Percentiles rank a stretch among this genome's conserved stretches.
These are phyloP conservation scores for Agrotis clavis DNA, from an alignment of 2,888 invertebrate species.

Conservation along the genomic window DNA sequence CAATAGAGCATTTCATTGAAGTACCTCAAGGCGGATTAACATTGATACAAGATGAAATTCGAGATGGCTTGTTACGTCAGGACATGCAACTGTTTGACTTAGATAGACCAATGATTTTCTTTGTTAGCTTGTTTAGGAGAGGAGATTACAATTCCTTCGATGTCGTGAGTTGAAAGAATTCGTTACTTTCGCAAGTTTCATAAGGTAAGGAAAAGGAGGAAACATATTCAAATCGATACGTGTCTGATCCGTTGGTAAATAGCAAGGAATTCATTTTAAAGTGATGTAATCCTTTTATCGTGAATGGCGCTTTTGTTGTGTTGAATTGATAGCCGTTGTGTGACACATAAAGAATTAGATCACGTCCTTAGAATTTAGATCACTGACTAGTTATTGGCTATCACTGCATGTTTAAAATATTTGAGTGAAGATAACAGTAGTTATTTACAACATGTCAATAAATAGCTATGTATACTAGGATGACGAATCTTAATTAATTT, in stretches of 20 bases:
- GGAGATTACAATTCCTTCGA: constrained; percentile 35
- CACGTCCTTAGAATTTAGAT: constrained; percentile 68
- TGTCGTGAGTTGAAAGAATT: constrained; percentile 56
- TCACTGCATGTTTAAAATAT: background rate
- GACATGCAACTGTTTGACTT: constrained; percentile 45
- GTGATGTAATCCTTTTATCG: constrained; percentile 50
- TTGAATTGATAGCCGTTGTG: constrained; percentile 41
- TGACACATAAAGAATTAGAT: constrained; percentile 74
- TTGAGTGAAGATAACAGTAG: background rate
- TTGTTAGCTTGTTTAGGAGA: constrained; percentile 42
- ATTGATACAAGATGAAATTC: constrained; percentile 68
- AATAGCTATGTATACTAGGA: background rate
- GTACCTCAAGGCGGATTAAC: constrained; percentile 59
- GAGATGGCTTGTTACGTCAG: constrained; percentile 56
- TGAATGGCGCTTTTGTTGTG: constrained; percentile 24
- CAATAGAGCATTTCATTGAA: constrained; percentile 71
- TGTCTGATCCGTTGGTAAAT: constrained; percentile 13
- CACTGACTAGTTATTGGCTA: constrained; percentile 8
- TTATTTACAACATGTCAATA: background rate
- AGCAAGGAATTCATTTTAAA: constrained; percentile 6
- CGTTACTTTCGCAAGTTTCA: constrained; percentile 47
- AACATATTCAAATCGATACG: constrained; percentile 41
- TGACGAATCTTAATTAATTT: no score
- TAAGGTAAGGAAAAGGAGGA: constrained; percentile 53
- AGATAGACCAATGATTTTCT: constrained; percentile 39